These are phyloP conservation scores for Mayetiola destructor DNA, from an alignment of 2,888 invertebrate species.

Conservation along the genomic window DNA sequence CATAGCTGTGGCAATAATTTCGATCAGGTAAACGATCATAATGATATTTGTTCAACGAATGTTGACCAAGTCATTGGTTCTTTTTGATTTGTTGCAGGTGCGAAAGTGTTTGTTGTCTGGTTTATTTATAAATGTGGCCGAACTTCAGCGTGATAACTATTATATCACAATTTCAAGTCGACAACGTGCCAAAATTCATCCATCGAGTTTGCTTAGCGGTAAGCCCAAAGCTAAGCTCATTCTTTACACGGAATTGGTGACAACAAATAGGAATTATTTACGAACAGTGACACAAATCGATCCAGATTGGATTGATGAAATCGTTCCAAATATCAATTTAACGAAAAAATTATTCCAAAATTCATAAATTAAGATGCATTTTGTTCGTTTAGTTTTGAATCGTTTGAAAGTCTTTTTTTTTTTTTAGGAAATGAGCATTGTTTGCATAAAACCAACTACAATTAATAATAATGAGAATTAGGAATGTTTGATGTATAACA, in stretches of 20 bases:
- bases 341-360: neutral
- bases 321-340: slow-evolving; percentile 33
- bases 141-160: slow-evolving; percentile 52
- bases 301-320: slow-evolving; percentile 61
- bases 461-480: too few species aligned
- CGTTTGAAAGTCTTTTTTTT: too few species aligned
- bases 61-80: neutral
- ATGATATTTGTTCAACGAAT: neutral
- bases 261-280: slow-evolving; percentile 69
- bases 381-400: too few species aligned
- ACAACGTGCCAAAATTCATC: slow-evolving; percentile 67
- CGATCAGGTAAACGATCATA: slow-evolving; percentile 38
- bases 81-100: slow-evolving; percentile 19
- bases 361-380: too few species aligned
- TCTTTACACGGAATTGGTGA: slow-evolving; percentile 74
- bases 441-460: too few species aligned
- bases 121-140: slow-evolving; percentile 74
- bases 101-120: slow-evolving; percentile 70
- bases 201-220: slow-evolving; percentile 54
- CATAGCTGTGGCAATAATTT: slow-evolving; percentile 49
- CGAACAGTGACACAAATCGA: slow-evolving; percentile 63
- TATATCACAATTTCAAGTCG: slow-evolving; percentile 49
- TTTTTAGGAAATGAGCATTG: too few species aligned
- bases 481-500: too few species aligned
- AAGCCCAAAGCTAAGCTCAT: slow-evolving; percentile 54